Base-by-base conservation (phyloP, 2,888 invertebrate species). In the Himalopsyche tibetana region DNA sequence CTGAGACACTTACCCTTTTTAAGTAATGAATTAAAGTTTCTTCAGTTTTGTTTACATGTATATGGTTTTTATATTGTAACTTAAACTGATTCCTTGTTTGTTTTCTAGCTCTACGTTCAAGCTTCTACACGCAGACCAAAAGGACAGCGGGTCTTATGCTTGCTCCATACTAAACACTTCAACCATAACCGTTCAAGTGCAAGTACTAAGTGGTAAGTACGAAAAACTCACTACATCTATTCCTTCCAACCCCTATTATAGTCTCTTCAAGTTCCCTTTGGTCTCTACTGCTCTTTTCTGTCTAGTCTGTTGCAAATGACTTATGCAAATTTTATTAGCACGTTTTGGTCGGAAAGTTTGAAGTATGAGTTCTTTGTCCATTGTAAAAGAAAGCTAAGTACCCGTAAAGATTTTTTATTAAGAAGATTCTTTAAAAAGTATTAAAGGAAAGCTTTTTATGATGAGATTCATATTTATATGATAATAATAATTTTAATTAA, bases 61-160 rank as follows among this genome's bases (percentile, higher is more conserved):
- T 11, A 45, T 45, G 8, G 9, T 8, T 8, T 45, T 45, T 2
- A 11, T 9, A 5, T 11, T 45, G 11, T 9, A 45, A 0, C 8
- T 45, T 3, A 19, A 19, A 19, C 19, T 63, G 63, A 63, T 19
- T n/a, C 0, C 55, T 28, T n/a, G 87, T 84, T 79, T 82, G 36
- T 82, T 86, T 92, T 92, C 84, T 90, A 93, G 92, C 89, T 91
- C 93, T n/a, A 93, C 93, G 82, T 92, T 93, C 89, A 93, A 91
- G 87, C 93, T 94, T 56, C 90, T 92, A 38, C 93, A 94, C 88
- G 95, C 95, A 40, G 94, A 94, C 88, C 94, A 95, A 90, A 93
- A 94, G 86, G 95, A 95, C 90, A 95, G 94, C 89, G 95, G 95
- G 17, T 94, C 94, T 56, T 95, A 95, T 90, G 93, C 94, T 45